Conservation (phyloP, 2,888 invertebrate species). For the Eupsilia transversa region DNA sequence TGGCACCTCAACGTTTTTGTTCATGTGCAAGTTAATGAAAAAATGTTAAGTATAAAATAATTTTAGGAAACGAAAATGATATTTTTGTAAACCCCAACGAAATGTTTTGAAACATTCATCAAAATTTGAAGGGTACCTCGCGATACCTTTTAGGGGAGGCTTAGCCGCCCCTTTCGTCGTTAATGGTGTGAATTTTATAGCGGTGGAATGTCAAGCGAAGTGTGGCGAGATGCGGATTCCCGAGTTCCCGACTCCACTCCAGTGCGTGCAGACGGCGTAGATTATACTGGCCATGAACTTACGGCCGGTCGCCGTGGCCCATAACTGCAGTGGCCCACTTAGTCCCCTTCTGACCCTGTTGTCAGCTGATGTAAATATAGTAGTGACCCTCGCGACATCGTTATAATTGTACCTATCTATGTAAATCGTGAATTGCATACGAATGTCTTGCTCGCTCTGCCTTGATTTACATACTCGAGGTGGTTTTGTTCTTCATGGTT, state of each 20-base stretch:
- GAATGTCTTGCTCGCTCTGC: constrained; percentile 38
- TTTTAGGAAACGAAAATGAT: constrained; percentile 10
- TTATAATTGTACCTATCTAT: constrained; percentile 64
- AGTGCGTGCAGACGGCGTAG: constrained; percentile 56
- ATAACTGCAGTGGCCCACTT: constrained; percentile 77
- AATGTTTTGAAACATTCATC: constrained; percentile 55
- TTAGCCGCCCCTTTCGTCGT: constrained; percentile 52
- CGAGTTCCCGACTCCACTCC: constrained; percentile 30
- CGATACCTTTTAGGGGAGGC: constrained; percentile 52
- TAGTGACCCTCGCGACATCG: constrained; percentile 63
- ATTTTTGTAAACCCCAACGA: constrained; percentile 17
- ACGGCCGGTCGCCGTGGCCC: constrained; percentile 63
- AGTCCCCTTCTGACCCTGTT: constrained; percentile 70
- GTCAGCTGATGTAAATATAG: constrained; percentile 63
- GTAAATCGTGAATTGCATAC: constrained; percentile 54
- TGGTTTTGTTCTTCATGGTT: constrained; percentile 21
- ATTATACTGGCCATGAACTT: constrained; percentile 77
- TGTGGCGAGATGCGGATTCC: constrained; percentile 51
- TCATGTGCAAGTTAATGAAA: neutral
- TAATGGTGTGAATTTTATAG: constrained; percentile 64
- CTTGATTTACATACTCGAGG: constrained; percentile 49
- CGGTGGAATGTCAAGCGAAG: constrained; percentile 56
- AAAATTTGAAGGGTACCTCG: constrained; percentile 51
- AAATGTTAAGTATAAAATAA: constrained; percentile 9
- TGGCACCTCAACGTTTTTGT: neutral